These are phyloP conservation scores for Acanthaster planci DNA, from an alignment of 35 echinoderm and acorn worm genomes.

Conservation along the genomic window DNA sequence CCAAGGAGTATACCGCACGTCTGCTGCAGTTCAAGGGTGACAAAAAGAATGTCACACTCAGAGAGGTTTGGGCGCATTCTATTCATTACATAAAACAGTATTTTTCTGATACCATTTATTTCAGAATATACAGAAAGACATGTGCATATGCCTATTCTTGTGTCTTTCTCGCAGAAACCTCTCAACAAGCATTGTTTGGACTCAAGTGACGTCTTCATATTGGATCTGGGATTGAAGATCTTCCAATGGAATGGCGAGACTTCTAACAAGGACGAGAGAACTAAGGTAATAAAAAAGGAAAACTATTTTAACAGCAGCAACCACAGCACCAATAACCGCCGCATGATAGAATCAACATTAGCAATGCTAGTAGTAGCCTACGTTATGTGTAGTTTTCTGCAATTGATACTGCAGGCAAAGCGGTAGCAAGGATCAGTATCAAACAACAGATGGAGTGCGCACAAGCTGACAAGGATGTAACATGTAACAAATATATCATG, in stretches of 20 bases:
- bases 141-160: background rate
- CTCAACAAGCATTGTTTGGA: conserved; percentile 54
- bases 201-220: conserved; percentile 83
- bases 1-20: conserved; percentile 75
- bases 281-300: conserved; percentile 49
- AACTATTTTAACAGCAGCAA: too few relatives aligned
- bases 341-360: background rate
- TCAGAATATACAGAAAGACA: too few relatives aligned
- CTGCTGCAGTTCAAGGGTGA: conserved; percentile 86
- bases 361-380: background rate
- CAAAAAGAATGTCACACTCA: conserved; percentile 53
- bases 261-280: conserved; percentile 89
- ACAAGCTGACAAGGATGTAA: too few relatives aligned
- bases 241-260: conserved; percentile 90
- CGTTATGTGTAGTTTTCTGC: background rate
- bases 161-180: conserved; percentile 59
- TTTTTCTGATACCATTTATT: too few relatives aligned
- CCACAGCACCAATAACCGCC: too few relatives aligned
- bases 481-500: too few relatives aligned
- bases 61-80: conserved; percentile 50
- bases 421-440: too few relatives aligned
- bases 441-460: too few relatives aligned
- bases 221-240: conserved; percentile 81
- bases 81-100: too few relatives aligned
- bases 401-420: background rate